Evolutionary conservation across 2,888 invertebrate species (phyloP), one percentile per base, ranked within the genome.

Genomic region (Capitulum mitella): DNA sequence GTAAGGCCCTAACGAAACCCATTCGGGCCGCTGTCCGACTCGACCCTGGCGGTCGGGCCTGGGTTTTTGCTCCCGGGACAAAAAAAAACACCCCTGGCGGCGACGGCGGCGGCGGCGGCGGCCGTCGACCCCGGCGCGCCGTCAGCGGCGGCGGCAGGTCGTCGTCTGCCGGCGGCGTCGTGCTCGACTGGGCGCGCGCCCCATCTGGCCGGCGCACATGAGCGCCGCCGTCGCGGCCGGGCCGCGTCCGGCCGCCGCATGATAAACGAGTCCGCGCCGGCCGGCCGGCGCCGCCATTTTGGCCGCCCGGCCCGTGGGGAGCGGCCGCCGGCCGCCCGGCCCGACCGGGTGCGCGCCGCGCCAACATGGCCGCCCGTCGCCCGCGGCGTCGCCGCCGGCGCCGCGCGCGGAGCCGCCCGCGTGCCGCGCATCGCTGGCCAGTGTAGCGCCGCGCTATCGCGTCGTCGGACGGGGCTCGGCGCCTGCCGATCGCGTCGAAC

Each of bases 321-420:
- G 61, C 61, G 61, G 61, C 61, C 6, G 61, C n/a, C n/a, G n/a
- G n/a, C n/a, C n/a, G n/a, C n/a, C n/a, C n/a, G n/a, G 61, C 61
- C 61, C 61, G 61, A 61, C 61, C 61, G 61, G 61, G 29, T 32
- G 61, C 61, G 61, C 61, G n/a, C 61, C 12, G 29, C 29, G 29
- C 61, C 61, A 61, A 26, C 32, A 61, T 61, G 61, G 61, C 61
- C 61, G 61, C 61, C 61, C 32, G 61, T 32, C 61, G 61, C 61
- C 61, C 26, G 54, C 54, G 54, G 61, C 61, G 46, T 19, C 46
- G 32, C 61, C 61, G 12, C 29, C 61, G 61, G 29, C 61, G 61
- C n/a, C 1, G 54, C 26, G n/a, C n/a, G n/a, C n/a, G n/a, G n/a
- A n/a, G n/a, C n/a, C n/a, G n/a, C n/a, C n/a, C n/a, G n/a, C n/a